phyloP scores from a whole-genome alignment of 2,797 vertebrate species.

The Trematomus bernacchii region DNA sequence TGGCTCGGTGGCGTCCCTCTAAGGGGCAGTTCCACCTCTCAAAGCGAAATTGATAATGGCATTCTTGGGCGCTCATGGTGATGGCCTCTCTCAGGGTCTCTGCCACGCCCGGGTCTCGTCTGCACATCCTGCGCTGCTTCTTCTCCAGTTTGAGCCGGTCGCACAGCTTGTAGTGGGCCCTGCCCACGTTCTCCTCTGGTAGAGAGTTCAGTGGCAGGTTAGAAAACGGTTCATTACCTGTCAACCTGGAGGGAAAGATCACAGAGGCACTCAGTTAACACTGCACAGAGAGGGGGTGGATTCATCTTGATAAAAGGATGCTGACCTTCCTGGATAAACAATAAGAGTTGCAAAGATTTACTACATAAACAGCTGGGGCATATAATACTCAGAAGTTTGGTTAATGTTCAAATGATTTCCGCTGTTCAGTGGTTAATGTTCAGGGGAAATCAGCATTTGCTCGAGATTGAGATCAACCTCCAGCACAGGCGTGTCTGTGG shows the following conservation, averaged over 20 bases:
- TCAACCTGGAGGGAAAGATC: conserved; percentile 87
- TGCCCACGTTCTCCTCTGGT: conserved; percentile 90
- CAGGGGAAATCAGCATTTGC: conserved; percentile 77
- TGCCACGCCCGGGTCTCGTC: conserved; percentile 95
- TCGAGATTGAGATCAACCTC: conserved; percentile 74
- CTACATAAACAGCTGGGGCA: conserved; percentile 64
- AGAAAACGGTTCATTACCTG: conserved; percentile 97
- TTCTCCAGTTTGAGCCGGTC: conserved; percentile 98
- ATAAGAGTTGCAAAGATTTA: conserved; percentile 58
- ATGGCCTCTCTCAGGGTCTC: conserved; percentile 98
- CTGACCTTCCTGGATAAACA: conserved; percentile 67
- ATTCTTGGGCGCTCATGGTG: conserved; percentile 96
- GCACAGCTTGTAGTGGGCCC: conserved; percentile 97
- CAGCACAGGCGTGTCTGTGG: conserved; percentile 54
- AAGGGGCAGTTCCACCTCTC: conserved; percentile 99
- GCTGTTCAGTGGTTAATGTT: conserved; percentile 80
- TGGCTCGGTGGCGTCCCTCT: conserved; percentile 94
- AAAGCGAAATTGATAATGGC: conserved; percentile 98
- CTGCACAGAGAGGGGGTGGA: conserved; percentile 28
- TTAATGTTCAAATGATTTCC: conserved; percentile 83
- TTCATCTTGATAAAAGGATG: conserved; percentile 62
- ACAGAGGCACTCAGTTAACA: conserved; percentile 41
- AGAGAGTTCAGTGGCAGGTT: conserved; percentile 95
- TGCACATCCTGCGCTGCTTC: conserved; percentile 98
- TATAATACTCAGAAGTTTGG: conserved; percentile 65